Evolutionary conservation across 2,797 vertebrate species (phyloP), one percentile per base, ranked within the genome.

Genomic region (Poecilia wingei): DNA sequence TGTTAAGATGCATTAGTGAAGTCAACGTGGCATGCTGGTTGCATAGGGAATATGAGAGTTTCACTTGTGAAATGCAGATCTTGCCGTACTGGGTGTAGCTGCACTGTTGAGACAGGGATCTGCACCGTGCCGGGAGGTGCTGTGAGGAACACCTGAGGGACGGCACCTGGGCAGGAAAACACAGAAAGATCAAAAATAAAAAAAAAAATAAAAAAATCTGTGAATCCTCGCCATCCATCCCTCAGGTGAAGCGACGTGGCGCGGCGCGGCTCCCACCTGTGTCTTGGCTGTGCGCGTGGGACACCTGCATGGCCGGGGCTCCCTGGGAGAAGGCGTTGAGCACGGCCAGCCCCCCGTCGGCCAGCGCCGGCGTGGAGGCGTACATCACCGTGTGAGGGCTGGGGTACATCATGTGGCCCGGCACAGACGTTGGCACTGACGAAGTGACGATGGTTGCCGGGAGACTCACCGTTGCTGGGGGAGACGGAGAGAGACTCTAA

Each of bases 331-430:
- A 99, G 92, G 98, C 97, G 87, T 99, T 99, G 93, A 99, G 98
- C 94, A 99, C 97, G 0, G 98, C 96, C 64, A 99, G 95, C n/a
- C 98, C 95, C 9, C 97, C 97, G 8, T 99, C 98, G 0, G 97
- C 77, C 84, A 99, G 95, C 79, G 96, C 88, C 0, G 97, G 97
- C 18, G 97, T 96, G 79, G 98, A 98, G 1, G 98, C 96, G 3
- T 99, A 99, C 98, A 99, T 99, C 90, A 99, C 96, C 0, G 98
- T 96, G 22, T 99, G 98, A 3, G 97, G 97, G 88, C 97, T 98
- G 84, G 97, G 96, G 94, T 99, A 99, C 98, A 99, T 98, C 98
- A 99, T 99, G 96, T 99, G 98, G 93, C 98, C 97, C 8, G 97
- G 96, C 94, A 99, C 96, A 1, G 98, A 98, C 74, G 98, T 97